Percentiles rank a stretch among this genome's conserved stretches.
phyloP scores from a whole-genome alignment of 2,888 invertebrate species.

The Callinectes sapidus region DNA sequence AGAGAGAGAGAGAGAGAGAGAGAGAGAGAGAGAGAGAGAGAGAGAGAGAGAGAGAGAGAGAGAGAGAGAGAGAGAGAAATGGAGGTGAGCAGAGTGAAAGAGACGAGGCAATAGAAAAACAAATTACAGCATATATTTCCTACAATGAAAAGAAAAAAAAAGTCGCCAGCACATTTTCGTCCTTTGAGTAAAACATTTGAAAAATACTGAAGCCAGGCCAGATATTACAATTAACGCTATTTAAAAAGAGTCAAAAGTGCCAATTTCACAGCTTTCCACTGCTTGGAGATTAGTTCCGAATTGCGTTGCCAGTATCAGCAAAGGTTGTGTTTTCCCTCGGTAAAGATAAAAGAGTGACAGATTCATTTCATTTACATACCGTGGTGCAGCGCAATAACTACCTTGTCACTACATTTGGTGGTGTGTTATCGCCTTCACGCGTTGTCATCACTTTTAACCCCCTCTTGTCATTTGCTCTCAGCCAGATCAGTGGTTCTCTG shows the following conservation, averaged over 20 bases:
- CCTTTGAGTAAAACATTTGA: background rate
- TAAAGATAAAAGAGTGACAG: background rate
- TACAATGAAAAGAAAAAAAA: background rate
- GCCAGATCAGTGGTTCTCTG: background rate
- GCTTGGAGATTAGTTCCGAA: constrained; percentile 17
- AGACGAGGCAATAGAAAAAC: background rate
- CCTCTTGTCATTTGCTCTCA: background rate
- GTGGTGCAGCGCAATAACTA: background rate
- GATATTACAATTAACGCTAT: background rate
- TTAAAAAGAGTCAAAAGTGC: background rate
- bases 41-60: constrained; percentile 25
- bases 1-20: constrained; percentile 25
- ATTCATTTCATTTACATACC: background rate
- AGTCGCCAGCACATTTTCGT: background rate
- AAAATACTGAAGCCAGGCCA: background rate
- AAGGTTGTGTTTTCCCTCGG: background rate
- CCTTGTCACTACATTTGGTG: background rate
- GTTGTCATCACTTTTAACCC: background rate
- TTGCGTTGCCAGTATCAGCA: background rate
- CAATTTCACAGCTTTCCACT: background rate
- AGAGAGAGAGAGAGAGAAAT: constrained; percentile 8
- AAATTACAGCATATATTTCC: background rate
- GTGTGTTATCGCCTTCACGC: background rate
- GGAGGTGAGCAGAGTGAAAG: background rate
- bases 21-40: constrained; percentile 20